Base-by-base conservation (phyloP, 2,113 vertebrate genomes). In the Caranx melampygus region DNA sequence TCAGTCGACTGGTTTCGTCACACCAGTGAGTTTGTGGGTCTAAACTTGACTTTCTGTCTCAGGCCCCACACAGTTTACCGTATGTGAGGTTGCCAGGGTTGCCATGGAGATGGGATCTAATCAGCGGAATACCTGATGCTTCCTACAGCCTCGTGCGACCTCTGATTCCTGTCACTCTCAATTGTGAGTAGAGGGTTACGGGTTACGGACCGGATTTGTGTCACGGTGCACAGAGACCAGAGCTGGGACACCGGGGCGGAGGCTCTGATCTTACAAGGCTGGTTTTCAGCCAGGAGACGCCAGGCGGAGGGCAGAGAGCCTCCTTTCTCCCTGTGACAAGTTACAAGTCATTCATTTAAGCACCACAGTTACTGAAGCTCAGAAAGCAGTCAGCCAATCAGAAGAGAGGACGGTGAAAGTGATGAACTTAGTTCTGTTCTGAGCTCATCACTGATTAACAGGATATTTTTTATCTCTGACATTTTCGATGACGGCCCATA, bases 51-150 rank as follows among this genome's bases (percentile, higher is more conserved):
- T 79, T 60, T 34, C 58, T 76, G 61, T 77, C 63, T 70, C 62
- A 66, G 55, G 64, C 47, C 60, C 51, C 75, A 80, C 82, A 73
- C 60, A 71, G 85, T 75, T 26, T 26, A 26, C 26, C 1, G 26
- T 72, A 78, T 61, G 64, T 59, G 51, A 72, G 60, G 57, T 62
- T 21, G 49, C 11, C 34, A 4, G 65, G 15, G 91, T 91, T 91
- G 81, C 87, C 92, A 92, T 91, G 89, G 91, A 79, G 75, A 92
- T 81, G 0, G 52, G 51, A 21, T 81, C 72, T 83, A 87, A 92
- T 92, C 81, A 82, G 68, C 70, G 69, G 78, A 84, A 91, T 86
- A 91, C 91, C 90, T 80, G 74, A 80, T 11, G 44, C 64, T 77
- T 74, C 71, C 54, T 66, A 55, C 69, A 49, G 64, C 79, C 79